Evolutionary conservation across 2,113 vertebrate species (phyloP).

Genomic region (Brachypteracias leptosomus): DNA sequence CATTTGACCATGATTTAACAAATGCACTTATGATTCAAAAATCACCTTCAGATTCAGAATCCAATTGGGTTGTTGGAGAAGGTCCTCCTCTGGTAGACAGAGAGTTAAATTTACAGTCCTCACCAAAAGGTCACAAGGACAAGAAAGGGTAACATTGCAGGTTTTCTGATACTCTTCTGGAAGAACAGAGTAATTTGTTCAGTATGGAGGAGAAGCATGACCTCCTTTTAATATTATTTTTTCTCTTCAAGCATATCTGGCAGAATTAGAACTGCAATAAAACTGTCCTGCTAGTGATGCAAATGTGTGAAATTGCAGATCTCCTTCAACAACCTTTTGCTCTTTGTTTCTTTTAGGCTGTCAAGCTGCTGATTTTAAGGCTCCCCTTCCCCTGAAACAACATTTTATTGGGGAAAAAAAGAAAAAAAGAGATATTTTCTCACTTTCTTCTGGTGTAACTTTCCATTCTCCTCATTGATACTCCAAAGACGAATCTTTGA

Average conservation of each 20-base stretch:
- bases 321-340: background rate
- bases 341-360: background rate
- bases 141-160: background rate
- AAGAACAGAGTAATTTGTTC: background rate
- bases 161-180: background rate
- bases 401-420: background rate
- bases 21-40: background rate
- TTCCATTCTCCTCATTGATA: constrained; percentile 18
- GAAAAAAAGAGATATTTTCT: background rate
- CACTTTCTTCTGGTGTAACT: background rate
- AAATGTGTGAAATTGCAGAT: background rate
- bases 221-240: constrained; percentile 3
- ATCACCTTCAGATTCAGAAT: background rate
- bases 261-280: constrained; percentile 7
- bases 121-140: background rate
- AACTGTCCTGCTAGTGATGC: constrained; percentile 6
- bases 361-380: background rate
- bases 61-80: background rate
- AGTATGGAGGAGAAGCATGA: background rate
- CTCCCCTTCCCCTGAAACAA: background rate
- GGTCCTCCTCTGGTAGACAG: background rate
- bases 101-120: background rate
- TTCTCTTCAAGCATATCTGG: background rate
- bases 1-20: background rate
- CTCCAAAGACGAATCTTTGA: constrained; percentile 21